Conservation (phyloP, 2,797 vertebrate genomes). For the Gymnoscopelus braueri region DNA sequence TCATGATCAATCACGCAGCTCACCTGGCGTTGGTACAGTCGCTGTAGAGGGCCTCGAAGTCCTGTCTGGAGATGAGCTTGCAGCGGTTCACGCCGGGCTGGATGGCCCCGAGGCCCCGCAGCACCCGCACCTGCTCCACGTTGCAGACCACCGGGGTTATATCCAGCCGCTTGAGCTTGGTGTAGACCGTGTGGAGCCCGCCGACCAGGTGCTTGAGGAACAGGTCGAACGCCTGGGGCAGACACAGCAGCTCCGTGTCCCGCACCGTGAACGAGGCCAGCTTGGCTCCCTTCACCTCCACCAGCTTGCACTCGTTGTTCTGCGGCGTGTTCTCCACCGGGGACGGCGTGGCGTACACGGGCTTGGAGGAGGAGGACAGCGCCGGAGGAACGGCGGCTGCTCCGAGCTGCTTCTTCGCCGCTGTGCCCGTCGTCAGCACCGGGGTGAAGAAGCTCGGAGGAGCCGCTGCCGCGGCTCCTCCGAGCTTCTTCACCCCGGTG, state of each 20-base stretch:
- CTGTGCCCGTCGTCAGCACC: conserved; percentile 70
- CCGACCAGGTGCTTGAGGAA: conserved; percentile 92
- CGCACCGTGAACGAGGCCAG: conserved; percentile 90
- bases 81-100: conserved; percentile 91
- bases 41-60: conserved; percentile 90
- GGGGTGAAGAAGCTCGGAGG: conserved; percentile 49
- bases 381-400: too few species aligned
- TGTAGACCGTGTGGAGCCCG: conserved; percentile 90
- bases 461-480: conserved; percentile 44
- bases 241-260: conserved; percentile 89
- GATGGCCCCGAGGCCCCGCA: conserved; percentile 89
- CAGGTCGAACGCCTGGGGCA: conserved; percentile 90
- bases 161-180: conserved; percentile 90
- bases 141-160: conserved; percentile 91
- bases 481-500: conserved; percentile 49
- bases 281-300: conserved; percentile 91
- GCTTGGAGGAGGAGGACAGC: conserved; percentile 70
- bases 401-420: conserved; percentile 38
- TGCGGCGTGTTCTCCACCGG: conserved; percentile 98
- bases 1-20: conserved; percentile 20
- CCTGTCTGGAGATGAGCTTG: conserved; percentile 90
- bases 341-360: conserved; percentile 95
- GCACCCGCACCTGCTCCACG: conserved; percentile 90
- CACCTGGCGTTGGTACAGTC: conserved; percentile 92
- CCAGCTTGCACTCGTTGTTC: conserved; percentile 98